Base-by-base conservation (phyloP, 2,797 vertebrate species). In the Gadopsis marmoratus region DNA sequence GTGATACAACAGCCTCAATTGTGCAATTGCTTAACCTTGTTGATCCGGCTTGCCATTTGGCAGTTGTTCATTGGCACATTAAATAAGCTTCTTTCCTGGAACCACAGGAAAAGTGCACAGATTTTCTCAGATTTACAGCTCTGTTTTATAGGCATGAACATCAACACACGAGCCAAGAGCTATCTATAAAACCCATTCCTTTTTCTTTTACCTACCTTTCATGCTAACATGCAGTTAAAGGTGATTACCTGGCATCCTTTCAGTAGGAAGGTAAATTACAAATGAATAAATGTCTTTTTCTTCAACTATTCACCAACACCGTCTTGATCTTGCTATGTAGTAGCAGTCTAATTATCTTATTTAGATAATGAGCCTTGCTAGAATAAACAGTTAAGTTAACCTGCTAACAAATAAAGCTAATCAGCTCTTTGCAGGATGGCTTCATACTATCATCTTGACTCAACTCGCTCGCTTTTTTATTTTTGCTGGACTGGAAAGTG, bases 1-100 rank as follows among this genome's bases (percentile, higher is more conserved):
- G 78, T 86, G 74, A 91, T 39, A 70, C 81, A 90, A 86, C 83
- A 43, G 48, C 64, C 62, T 72, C 39, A 81, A 54, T 71, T 59
- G 71, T 80, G 54, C 54, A 66, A 50, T 56, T 81, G 23, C 56
- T 68, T 82, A 76, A 81, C 55, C 54, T 60, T 67, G 55, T 65
- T 87, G 78, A 81, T 53, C 74, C 21, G 3, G 60, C 45, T 76
- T 62, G 59, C 50, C 59, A 54, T 78, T 85, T 75, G 74, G 48
- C 65, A 26, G 45, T 51, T 19, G 55, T 62, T 78, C 51, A 41
- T 50, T 74, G 79, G 37, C 73, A 59, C 71, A 45, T 76, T 76
- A 68, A 79, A 77, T 80, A 78, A 71, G 61, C 61, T 48, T 47
- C 31, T 85, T 86, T 83, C 68, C 81, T 63, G 56, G 68, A 79